Conservation (phyloP, 2,797 vertebrate genomes). For the Spheniscus humboldti region DNA sequence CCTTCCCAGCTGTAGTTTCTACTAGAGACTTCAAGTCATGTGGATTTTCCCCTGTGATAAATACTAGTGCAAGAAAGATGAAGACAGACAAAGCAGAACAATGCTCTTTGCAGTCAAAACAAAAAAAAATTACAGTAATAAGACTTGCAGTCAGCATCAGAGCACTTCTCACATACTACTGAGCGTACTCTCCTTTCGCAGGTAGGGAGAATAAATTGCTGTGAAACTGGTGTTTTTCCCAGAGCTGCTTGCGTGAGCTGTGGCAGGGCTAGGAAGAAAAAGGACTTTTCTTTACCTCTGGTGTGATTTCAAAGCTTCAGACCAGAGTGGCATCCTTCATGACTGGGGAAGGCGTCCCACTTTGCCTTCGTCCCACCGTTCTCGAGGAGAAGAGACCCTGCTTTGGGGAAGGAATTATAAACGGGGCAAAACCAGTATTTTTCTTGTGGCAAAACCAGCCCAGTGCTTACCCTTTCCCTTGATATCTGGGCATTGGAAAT, state of each 20-base stretch:
- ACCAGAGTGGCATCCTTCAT: not conserved
- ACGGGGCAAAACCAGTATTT: not conserved
- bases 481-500: not conserved
- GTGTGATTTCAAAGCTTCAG: not conserved
- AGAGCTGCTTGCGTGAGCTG: not conserved
- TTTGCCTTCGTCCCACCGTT: not conserved
- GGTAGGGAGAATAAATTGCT: not conserved
- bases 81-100: constrained; percentile 16
- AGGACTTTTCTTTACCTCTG: not conserved
- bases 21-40: not conserved
- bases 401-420: not conserved
- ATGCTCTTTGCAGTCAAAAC: not conserved
- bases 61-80: not conserved
- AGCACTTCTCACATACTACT: not conserved
- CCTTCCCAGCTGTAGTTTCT: not conserved
- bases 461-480: not conserved
- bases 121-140: not conserved
- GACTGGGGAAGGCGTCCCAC: not conserved
- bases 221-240: not conserved
- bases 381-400: not conserved
- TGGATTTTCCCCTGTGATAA: constrained; percentile 15
- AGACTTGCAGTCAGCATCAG: not conserved
- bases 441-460: not conserved
- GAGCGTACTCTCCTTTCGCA: not conserved
- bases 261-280: not conserved